These are phyloP conservation scores for Antechinus flavipes DNA, from an alignment of 2,113 vertebrate genomes.

Conservation along the genomic window DNA sequence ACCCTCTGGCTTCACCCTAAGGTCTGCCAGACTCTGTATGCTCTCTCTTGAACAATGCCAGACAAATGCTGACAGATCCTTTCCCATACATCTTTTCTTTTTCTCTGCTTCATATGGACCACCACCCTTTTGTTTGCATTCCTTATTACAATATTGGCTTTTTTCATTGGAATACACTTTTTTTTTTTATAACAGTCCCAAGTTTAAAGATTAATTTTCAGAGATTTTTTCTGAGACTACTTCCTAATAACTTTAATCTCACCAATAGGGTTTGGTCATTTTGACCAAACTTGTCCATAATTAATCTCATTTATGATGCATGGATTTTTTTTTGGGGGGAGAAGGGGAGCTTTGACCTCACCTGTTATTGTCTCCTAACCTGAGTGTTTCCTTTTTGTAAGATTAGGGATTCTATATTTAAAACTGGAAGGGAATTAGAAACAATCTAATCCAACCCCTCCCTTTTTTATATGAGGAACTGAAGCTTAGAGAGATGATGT, in stretches of 20 bases:
- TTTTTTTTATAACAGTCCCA: background rate
- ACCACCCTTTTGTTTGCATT: background rate
- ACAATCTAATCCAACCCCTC: background rate
- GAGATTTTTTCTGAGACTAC: background rate
- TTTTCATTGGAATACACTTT: background rate
- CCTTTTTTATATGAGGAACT: background rate
- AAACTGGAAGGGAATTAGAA: background rate
- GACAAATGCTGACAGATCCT: constrained; percentile 33
- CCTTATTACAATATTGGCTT: background rate
- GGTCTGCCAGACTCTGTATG: background rate
- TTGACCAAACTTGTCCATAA: background rate
- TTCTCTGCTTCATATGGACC: background rate
- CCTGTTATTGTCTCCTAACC: no score
- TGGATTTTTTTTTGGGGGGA: no score
- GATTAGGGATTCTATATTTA: background rate
- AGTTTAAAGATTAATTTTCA: background rate
- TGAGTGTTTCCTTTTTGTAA: background rate
- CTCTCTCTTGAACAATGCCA: background rate
- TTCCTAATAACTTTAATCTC: background rate
- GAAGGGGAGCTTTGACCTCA: no score
- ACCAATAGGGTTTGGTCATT: background rate
- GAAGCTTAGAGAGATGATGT: background rate
- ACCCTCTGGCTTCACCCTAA: background rate
- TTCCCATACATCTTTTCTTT: constrained; percentile 16
- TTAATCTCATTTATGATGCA: background rate